Percentiles rank a stretch among this genome's conserved stretches.
phyloP scores from a whole-genome alignment of 2,888 invertebrate genomes.

The Ichneumon xanthorius region DNA sequence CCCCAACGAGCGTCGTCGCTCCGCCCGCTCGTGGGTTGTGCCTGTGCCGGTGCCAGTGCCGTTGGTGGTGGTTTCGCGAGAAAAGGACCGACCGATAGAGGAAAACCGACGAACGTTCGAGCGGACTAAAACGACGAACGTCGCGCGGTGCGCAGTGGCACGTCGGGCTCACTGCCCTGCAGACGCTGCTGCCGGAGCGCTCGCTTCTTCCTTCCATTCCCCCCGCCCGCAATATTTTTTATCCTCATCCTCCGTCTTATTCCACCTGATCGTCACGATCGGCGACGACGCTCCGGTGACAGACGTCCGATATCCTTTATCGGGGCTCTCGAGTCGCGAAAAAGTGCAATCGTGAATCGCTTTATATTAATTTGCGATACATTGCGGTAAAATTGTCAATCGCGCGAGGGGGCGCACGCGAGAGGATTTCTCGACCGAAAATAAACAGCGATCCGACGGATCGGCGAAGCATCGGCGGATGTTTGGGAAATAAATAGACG shows the following conservation, averaged over 20 bases:
- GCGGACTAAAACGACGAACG: slow-evolving; percentile 46
- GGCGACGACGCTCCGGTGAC: not conserved
- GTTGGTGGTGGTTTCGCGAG: not conserved
- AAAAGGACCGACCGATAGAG: slow-evolving; percentile 22
- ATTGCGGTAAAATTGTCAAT: not conserved
- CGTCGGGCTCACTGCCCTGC: slow-evolving; percentile 66
- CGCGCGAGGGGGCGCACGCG: too few species aligned
- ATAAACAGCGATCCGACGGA: too few species aligned
- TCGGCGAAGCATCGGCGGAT: too few species aligned
- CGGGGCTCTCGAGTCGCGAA: not conserved
- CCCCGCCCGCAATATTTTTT: slow-evolving; percentile 25
- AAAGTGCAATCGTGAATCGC: not conserved
- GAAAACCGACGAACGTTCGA: slow-evolving; percentile 37
- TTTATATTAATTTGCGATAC: not conserved
- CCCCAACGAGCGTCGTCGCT: slow-evolving; percentile 2
- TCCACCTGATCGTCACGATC: not conserved
- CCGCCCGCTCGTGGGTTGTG: not conserved
- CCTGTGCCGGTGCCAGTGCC: not conserved
- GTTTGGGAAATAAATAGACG: too few species aligned
- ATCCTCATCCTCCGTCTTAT: not conserved
- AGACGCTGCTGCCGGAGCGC: slow-evolving; percentile 58
- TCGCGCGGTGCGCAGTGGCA: slow-evolving; percentile 71
- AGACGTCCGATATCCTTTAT: not conserved
- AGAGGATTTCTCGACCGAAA: too few species aligned
- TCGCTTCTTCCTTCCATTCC: slow-evolving; percentile 32